These are phyloP conservation scores for Paraescarpia echinospica DNA, from an alignment of 1,140 invertebrate species.

Conservation along the genomic window DNA sequence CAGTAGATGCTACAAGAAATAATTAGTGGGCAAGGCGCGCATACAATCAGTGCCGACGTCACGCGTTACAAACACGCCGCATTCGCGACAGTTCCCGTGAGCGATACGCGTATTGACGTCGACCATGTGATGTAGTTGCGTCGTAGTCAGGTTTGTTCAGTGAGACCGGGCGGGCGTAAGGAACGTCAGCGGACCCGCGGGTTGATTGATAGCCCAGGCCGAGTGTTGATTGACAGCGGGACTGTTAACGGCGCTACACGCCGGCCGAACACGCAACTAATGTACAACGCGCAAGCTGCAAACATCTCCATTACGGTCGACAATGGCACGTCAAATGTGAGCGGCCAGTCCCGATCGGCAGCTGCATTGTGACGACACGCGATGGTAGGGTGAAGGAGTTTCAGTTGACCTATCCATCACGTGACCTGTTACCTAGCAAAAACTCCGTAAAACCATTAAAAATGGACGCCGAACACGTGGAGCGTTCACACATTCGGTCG, in stretches of 20 bases:
- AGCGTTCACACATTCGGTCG: too few species aligned
- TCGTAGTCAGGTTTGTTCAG: background rate
- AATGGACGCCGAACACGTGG: too few species aligned
- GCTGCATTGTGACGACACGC: too few species aligned
- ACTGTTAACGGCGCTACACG: background rate
- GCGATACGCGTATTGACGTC: background rate
- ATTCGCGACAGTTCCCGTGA: background rate
- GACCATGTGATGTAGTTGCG: background rate
- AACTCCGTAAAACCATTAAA: too few species aligned
- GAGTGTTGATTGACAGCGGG: background rate
- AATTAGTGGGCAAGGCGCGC: background rate
- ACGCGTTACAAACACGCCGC: background rate
- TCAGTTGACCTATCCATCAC: too few species aligned
- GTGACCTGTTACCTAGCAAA: too few species aligned
- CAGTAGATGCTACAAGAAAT: background rate
- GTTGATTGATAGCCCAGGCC: background rate
- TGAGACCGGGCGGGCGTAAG: background rate
- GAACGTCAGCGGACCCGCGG: background rate
- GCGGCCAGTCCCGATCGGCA: background rate
- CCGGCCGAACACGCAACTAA: background rate
- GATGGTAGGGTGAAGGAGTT: too few species aligned
- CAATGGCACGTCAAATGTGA: background rate
- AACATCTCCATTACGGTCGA: background rate
- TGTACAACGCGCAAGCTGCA: background rate
- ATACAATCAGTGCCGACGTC: background rate